These are phyloP conservation scores for Nansenia antarctica DNA, from an alignment of 2,113 vertebrate genomes.

Conservation along the genomic window DNA sequence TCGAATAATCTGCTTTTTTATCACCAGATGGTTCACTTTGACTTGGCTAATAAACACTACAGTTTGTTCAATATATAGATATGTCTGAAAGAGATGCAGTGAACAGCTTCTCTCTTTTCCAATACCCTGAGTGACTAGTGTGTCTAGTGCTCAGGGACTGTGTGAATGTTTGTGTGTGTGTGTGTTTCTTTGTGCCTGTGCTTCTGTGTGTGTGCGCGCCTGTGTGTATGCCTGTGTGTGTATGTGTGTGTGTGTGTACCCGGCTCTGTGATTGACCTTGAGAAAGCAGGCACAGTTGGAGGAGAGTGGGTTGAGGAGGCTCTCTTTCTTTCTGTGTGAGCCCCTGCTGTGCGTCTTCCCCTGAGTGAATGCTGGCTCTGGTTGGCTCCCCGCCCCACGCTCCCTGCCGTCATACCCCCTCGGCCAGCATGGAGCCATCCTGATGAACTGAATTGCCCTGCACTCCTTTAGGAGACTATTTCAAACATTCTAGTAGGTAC, in stretches of 20 bases:
- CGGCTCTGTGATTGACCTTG: slow-evolving; percentile 70
- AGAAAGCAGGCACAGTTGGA: slow-evolving; percentile 70
- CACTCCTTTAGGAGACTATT: slow-evolving; percentile 44
- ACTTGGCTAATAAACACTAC: slow-evolving; percentile 42
- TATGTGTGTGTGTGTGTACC: slow-evolving; percentile 18
- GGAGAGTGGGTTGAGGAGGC: slow-evolving; percentile 57
- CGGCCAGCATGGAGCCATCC: slow-evolving; percentile 32
- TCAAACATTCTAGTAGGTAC: slow-evolving; percentile 37
- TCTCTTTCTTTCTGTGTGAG: neutral
- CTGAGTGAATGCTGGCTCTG: slow-evolving; percentile 53
- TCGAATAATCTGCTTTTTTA: slow-evolving; percentile 56
- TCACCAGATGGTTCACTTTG: slow-evolving; percentile 68
- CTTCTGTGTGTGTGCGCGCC: neutral
- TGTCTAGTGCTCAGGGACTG: slow-evolving; percentile 6
- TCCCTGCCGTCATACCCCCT: slow-evolving; percentile 16
- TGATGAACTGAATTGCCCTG: slow-evolving; percentile 43
- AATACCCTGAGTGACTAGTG: slow-evolving; percentile 50
- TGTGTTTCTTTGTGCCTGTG: neutral
- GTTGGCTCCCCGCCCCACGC: neutral
- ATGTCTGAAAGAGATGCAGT: slow-evolving; percentile 54
- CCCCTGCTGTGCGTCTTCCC: slow-evolving; percentile 48
- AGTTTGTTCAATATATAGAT: slow-evolving; percentile 59
- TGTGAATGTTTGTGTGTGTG: slow-evolving; percentile 26
- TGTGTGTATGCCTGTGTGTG: slow-evolving; percentile 8
- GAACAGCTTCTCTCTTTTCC: slow-evolving; percentile 48